These are phyloP conservation scores for Brachypteracias leptosomus DNA, from an alignment of 2,113 vertebrate genomes.

Conservation along the genomic window DNA sequence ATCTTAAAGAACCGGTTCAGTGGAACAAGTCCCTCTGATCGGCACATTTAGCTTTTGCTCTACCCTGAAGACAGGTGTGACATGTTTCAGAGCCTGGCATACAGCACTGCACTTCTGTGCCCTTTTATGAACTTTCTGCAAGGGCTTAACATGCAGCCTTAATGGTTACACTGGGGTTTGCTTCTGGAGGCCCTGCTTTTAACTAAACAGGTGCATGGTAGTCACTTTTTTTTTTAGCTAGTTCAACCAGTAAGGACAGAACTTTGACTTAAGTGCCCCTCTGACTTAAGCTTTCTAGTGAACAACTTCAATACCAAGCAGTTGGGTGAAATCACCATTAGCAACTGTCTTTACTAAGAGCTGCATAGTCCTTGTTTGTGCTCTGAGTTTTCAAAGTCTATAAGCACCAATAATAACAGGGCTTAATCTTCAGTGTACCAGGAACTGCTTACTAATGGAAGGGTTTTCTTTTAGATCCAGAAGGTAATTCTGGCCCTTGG, in stretches of 20 bases:
- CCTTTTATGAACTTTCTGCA: accelerated
- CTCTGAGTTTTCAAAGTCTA: neutral
- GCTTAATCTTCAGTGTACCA: neutral
- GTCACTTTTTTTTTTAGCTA: neutral
- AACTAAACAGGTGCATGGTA: too few species aligned
- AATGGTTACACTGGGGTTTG: neutral
- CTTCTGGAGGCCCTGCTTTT: neutral
- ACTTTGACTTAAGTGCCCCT: accelerated
- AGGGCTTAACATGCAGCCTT: neutral
- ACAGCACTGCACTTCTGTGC: accelerated
- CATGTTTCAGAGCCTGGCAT: neutral
- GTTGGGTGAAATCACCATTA: neutral
- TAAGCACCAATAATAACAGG: neutral
- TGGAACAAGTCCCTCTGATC: neutral
- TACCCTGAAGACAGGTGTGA: neutral
- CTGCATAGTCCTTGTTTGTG: neutral
- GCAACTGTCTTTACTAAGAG: neutral
- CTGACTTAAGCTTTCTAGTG: neutral
- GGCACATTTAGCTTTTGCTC: neutral
- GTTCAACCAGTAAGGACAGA: neutral
- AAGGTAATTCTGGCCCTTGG: slow-evolving; percentile 89
- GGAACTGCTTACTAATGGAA: neutral
- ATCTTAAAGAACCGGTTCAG: accelerated
- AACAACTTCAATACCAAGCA: accelerated
- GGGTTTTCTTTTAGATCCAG: slow-evolving; percentile 77